Evolutionary conservation across 2,888 invertebrate species (phyloP), one percentile per base, ranked within the genome.

Genomic region (Amblyteles armatorius): DNA sequence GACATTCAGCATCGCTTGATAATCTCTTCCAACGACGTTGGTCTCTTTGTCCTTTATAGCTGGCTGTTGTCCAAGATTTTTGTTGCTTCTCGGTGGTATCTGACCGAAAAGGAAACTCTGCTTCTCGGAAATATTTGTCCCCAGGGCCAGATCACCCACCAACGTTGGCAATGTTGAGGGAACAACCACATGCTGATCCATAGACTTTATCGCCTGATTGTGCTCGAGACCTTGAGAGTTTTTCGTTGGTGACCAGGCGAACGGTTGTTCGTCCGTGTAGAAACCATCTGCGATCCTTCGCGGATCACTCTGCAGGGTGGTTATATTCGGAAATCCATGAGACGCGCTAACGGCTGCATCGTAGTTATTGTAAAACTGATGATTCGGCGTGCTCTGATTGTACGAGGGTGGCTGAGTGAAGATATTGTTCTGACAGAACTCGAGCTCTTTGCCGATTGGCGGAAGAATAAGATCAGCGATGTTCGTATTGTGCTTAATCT

Each of bases 61-160:
- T 0, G 85, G 19, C 19, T 79, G 57, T 50, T 83, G 83, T 0
- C 22, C 22, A 6, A 86, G 40, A 50, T 88, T 86, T 33, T 84
- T 87, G 44, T 78, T 87, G 0, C 86, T 60, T 26, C 92, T 89
- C 1, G 91, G 83, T 3, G 90, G 87, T 83, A 90, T 89, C 48
- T 93, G 92, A 0, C 91, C 89, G 40, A 92, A 94, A 2, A 93
- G 84, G 80, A 93, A 94, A 60, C 91, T 93, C 76, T 93, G 93
- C 48, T 93, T 94, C 33, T 93, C 94, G 0, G 92, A 85, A 13
- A 92, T 86, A 83, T 92, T 93, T 0, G 93, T 93, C 1, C 94
- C 94, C 9, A 96, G 90, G 0, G 96, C 96, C 69, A 96, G 91
- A 92, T 96, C 96, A 1, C 96, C 95, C 1, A 96, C 95, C 63